Percentiles rank a stretch among this genome's conserved stretches.
phyloP scores from a whole-genome alignment of 2,113 vertebrate genomes.

The Sula dactylatra region DNA sequence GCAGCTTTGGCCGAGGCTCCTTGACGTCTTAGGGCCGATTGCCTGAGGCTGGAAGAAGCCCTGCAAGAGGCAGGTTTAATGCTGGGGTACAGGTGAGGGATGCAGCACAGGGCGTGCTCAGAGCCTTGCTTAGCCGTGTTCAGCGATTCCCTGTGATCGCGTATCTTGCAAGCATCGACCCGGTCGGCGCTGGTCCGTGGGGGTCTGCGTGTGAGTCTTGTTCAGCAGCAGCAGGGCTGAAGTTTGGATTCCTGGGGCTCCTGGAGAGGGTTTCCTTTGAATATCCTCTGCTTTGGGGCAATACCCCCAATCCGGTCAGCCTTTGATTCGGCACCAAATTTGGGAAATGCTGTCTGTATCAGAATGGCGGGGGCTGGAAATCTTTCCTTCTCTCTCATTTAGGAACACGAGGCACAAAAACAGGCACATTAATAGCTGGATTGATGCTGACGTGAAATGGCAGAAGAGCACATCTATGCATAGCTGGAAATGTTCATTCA shows the following conservation, averaged over 20 bases:
- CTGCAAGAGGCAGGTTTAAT: not conserved
- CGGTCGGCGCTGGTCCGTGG: fast-evolving
- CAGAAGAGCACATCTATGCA: conserved; percentile 25
- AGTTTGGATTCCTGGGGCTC: not conserved
- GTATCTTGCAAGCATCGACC: fast-evolving
- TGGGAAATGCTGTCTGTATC: not conserved
- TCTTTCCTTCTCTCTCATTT: not conserved
- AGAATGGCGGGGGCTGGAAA: not conserved
- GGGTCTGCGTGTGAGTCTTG: fast-evolving
- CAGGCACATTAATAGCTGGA: not conserved
- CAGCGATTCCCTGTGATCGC: fast-evolving
- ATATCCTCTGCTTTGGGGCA: not conserved
- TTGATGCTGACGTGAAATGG: conserved; percentile 51
- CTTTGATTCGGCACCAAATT: not conserved
- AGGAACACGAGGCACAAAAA: not conserved
- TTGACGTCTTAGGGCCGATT: not conserved
- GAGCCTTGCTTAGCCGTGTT: fast-evolving
- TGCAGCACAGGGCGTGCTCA: fast-evolving
- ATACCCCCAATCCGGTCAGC: not conserved
- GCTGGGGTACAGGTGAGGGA: not conserved
- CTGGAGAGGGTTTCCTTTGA: not conserved
- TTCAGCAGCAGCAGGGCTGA: not conserved
- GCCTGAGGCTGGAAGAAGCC: not conserved
- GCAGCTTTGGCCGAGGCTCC: not conserved
- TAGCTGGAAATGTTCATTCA: conserved; percentile 55